Evolutionary conservation across 2,113 vertebrate genomes (phyloP).

Genomic region (Seriola aureovittata): DNA sequence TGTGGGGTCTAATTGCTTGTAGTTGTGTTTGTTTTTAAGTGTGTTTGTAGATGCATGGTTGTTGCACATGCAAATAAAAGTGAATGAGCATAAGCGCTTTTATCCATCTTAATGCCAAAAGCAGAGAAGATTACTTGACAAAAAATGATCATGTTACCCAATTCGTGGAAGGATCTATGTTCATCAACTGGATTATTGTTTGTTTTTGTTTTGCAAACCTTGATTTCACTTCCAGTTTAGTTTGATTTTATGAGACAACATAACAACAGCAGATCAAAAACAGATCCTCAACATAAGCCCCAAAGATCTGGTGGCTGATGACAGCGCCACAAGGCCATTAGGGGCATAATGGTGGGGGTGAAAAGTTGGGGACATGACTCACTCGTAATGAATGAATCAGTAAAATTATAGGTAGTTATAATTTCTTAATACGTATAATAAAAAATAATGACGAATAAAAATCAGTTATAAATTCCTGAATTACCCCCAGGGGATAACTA

Average conservation of each 20-base stretch:
- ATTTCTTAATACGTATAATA: too few relatives aligned
- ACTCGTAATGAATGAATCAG: neutral
- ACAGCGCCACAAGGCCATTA: neutral
- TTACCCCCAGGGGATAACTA: too few relatives aligned
- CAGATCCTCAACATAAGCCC: neutral
- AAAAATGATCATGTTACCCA: neutral
- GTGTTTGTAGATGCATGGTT: neutral
- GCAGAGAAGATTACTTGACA: neutral
- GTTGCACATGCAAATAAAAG: neutral
- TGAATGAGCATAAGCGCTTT: neutral
- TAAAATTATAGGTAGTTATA: too few relatives aligned
- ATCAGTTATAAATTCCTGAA: too few relatives aligned
- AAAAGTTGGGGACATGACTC: slow-evolving; percentile 55
- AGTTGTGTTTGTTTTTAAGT: neutral
- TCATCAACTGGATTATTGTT: neutral
- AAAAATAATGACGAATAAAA: too few relatives aligned
- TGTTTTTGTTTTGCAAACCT: neutral
- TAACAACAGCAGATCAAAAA: neutral
- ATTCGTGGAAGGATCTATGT: neutral
- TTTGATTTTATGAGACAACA: neutral
- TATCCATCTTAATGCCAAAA: neutral
- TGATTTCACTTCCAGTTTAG: neutral
- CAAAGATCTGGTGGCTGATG: slow-evolving; percentile 10
- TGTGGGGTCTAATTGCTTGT: neutral
- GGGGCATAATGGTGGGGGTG: slow-evolving; percentile 9